phyloP scores from a whole-genome alignment of 2,888 invertebrate genomes.

The Corythucha ciliata region DNA sequence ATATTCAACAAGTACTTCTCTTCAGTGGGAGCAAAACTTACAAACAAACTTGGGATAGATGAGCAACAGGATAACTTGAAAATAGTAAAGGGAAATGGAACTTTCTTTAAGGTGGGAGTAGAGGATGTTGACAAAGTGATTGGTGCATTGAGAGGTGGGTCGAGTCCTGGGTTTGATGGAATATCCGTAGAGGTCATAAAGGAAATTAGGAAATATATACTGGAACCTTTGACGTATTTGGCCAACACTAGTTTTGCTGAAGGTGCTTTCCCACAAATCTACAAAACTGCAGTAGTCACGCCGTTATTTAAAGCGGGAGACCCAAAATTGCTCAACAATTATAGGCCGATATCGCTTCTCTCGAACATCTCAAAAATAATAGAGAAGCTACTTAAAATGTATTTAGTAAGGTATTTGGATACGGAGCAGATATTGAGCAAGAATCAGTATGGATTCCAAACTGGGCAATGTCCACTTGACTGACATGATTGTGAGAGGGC shows the following conservation, averaged over 20 bases:
- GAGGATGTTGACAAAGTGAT: conserved; percentile 1
- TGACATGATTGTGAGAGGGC: neutral
- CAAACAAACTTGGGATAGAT: neutral
- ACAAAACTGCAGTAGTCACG: conserved; percentile 6
- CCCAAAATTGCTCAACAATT: conserved; percentile 2
- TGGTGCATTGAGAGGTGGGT: conserved; percentile 14
- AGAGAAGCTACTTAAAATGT: conserved; percentile 9
- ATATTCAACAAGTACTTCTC: conserved; percentile 10
- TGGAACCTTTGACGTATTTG: conserved; percentile 7
- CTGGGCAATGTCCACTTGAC: conserved; percentile 2
- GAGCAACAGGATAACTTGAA: conserved; percentile 1
- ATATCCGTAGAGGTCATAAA: conserved; percentile 4
- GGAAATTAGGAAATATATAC: conserved; percentile 4
- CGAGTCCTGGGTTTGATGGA: conserved; percentile 15
- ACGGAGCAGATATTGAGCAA: neutral
- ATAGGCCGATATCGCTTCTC: conserved; percentile 12
- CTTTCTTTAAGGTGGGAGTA: neutral
- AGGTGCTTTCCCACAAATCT: conserved; percentile 6
- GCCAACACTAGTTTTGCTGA: conserved; percentile 5
- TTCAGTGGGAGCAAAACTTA: neutral
- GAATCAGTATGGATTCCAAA: conserved; percentile 12
- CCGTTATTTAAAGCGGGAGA: conserved; percentile 8
- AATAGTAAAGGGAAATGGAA: neutral
- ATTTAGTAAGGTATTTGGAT: conserved; percentile 12
- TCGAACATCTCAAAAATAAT: conserved; percentile 16